Base-by-base conservation (phyloP, 2,113 vertebrate species). In the Hemibagrus wyckioides region DNA sequence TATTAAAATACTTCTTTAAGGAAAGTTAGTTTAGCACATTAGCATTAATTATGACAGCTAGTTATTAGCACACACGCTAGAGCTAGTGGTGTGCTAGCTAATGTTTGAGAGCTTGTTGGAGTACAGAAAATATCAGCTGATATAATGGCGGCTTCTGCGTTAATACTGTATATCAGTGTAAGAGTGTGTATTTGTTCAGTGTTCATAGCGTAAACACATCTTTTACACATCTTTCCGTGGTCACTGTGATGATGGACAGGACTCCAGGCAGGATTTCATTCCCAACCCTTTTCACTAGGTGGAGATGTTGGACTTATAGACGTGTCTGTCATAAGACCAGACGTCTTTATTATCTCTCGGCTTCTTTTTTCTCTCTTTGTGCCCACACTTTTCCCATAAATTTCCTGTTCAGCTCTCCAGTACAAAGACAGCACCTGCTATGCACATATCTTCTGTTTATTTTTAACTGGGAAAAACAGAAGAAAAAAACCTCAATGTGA, bases 271-370 rank as follows among this genome's bases (percentile, higher is more conserved):
- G 39, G 57, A n/a, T 57, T 13, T 83, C 7, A 89, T 17, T 87
- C 87, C 88, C 50, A 67, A 15, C 73, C 19, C 69, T 84, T 88
- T 88, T 91, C 94, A 93, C 92, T 90, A 94, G 94, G 85, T 91
- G 93, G 94, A 80, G 87, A 82, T 61, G 91, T 92, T 91, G 92
- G 86, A 83, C 82, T 80, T 80, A 80, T n/a, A 15, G 21, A 17
- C 23, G 3, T 76, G 19, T 73, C 13, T 25, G 48, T 56, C 17
- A 13, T n/a, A 36, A 71, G 25, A 11, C 10, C 23, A 54, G n/a
- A 71, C 63, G 23, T 89, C 50, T n/a, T 41, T 14, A 75, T 19
- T 33, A 80, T 86, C 61, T 83, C 39, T 80, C 2, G 39, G 10
- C 36, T 73, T 73, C 25, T 17, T 14, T 48, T 28, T 48, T 28